Conservation (phyloP, 2,113 vertebrate genomes). For the Bubo bubo region DNA sequence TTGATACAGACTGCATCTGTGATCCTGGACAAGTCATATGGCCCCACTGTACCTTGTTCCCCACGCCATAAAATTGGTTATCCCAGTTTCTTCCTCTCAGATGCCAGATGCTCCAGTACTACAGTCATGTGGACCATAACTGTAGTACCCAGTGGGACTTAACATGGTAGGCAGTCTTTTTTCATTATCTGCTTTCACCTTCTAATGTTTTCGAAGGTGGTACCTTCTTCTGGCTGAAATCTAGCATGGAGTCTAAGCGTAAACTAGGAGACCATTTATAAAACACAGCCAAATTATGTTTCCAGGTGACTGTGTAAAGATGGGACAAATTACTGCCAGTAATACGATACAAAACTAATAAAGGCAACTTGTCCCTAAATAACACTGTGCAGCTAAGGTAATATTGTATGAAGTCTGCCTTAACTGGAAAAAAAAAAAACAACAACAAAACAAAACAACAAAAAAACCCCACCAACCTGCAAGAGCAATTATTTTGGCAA, state of each 20-base stretch:
- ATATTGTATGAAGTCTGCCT: neutral
- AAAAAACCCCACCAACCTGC: too few relatives aligned
- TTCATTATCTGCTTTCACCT: neutral
- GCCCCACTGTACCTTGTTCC: neutral
- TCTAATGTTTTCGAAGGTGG: neutral
- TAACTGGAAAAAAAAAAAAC: neutral
- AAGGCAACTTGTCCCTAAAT: neutral
- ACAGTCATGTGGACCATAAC: neutral
- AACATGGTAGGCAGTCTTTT: neutral
- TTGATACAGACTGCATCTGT: neutral
- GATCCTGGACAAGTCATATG: neutral
- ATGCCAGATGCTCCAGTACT: neutral
- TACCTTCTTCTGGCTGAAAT: neutral
- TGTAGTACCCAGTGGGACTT: neutral
- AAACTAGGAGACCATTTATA: neutral
- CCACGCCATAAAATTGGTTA: neutral
- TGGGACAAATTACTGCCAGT: neutral
- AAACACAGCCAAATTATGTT: neutral
- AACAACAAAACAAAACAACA: neutral
- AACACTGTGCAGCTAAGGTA: neutral
- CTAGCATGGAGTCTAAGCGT: neutral
- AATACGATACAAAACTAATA: neutral
- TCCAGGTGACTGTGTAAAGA: neutral
- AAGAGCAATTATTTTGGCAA: neutral
- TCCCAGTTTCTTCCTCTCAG: neutral